Base-by-base conservation (phyloP, 1,140 invertebrate species). In the Bombus picipes region DNA sequence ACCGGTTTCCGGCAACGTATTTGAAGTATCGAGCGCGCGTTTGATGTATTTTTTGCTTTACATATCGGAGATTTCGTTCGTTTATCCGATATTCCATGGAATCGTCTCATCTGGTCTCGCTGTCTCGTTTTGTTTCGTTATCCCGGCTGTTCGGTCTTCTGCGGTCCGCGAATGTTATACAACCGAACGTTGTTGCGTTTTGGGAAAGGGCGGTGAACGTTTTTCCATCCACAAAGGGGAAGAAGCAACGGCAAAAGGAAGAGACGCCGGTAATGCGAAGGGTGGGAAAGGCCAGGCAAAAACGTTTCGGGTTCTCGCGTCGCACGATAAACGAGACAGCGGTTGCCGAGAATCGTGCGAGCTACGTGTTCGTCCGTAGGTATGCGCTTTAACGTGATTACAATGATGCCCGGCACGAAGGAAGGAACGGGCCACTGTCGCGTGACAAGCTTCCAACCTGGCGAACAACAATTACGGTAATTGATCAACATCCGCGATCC, bases 401-500 rank as follows among this genome's bases (percentile, higher is more conserved):
- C 80, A 47, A 70, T 2, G 74, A 77, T 62, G 62, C 47, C 39
- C 59, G 39, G n/a, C 57, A 77, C 81, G 82, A 85, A 87, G 65
- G 78, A 81, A 39, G 34, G 66, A 47, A 32, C 25, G 15, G 41
- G 75, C 22, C 28, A 12, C 43, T 62, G 57, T 89, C 83, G 89
- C 86, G 82, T 90, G 88, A 86, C 89, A 34, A 78, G 22, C 65
- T 43, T 41, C 34, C 70, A 78, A 81, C 57, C 41, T 59, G 66
- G 72, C 34, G 47, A 82, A 75, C 37, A 43, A 81, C 87, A 84
- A 87, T 82, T 88, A 90, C 81, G 70, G 81, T 91, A 91, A 91
- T 91, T 90, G 86, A 91, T 90, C 89, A 81, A 88, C 86, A 90
- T 88, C 71, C 79, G 39, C 73, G 83, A 82, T 86, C 87, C 74